A percentile compares a stretch with the other conserved stretches of the same genome.
These are phyloP conservation scores for Toxostoma redivivum DNA, from an alignment of 2,113 vertebrate genomes.

Conservation along the genomic window DNA sequence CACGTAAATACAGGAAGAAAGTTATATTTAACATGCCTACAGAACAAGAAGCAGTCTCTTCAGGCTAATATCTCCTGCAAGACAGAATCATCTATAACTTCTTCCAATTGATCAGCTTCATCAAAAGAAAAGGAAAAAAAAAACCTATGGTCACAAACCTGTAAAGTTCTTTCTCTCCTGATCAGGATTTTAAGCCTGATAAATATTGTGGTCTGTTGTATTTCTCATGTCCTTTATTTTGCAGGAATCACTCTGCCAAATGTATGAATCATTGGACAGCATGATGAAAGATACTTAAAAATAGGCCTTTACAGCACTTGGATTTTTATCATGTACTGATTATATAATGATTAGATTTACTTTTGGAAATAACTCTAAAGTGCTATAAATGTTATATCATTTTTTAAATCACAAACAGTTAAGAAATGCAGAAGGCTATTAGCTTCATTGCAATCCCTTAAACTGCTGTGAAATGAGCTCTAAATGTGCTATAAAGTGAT, in stretches of 20 bases:
- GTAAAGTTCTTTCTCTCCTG: background rate
- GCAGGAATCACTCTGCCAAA: background rate
- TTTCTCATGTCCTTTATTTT: background rate
- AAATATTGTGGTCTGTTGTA: background rate
- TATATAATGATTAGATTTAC: conserved; percentile 30
- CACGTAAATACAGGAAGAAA: background rate
- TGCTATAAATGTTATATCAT: conserved; percentile 22
- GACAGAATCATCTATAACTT: background rate
- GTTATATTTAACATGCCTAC: background rate
- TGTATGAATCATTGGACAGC: background rate
- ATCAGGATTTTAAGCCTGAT: background rate
- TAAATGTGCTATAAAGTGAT: conserved; percentile 64
- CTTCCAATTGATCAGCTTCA: background rate
- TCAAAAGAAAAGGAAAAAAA: background rate
- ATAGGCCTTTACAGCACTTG: background rate
- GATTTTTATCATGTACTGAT: background rate
- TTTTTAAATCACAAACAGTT: conserved; percentile 65
- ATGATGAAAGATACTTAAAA: background rate
- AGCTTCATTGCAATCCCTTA: conserved; percentile 47
- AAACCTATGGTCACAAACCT: background rate
- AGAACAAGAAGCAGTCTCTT: background rate
- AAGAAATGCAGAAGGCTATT: conserved; percentile 62
- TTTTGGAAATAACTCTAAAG: conserved; percentile 18
- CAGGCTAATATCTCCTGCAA: background rate
- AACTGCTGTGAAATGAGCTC: conserved; percentile 62